Percentiles rank a stretch among this genome's conserved stretches.
phyloP scores from a whole-genome alignment of 1,140 invertebrate genomes.

The Saccostrea cuccullata region DNA sequence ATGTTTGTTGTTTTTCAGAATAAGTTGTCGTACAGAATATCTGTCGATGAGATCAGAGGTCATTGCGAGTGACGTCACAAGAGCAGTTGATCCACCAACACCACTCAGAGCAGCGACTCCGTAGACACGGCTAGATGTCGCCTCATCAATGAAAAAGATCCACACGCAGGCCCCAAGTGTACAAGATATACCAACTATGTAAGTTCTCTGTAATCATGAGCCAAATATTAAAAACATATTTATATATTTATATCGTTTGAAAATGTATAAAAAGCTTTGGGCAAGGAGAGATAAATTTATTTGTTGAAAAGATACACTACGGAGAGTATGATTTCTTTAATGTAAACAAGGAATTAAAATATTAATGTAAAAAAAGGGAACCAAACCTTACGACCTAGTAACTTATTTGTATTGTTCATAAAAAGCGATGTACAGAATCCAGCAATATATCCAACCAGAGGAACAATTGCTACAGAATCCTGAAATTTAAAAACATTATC shows the following conservation, averaged over 20 bases:
- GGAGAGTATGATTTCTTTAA: neutral
- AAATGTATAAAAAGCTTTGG: neutral
- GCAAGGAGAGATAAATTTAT: neutral
- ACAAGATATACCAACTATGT: conserved; percentile 84
- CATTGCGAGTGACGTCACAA: conserved; percentile 92
- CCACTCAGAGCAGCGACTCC: conserved; percentile 83
- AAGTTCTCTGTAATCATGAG: conserved; percentile 81
- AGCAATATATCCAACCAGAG: conserved; percentile 89
- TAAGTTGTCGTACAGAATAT: conserved; percentile 81
- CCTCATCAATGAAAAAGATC: conserved; percentile 80
- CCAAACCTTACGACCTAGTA: conserved; percentile 84
- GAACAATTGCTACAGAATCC: conserved; percentile 89
- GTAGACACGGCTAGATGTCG: conserved; percentile 58
- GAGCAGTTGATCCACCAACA: conserved; percentile 88
- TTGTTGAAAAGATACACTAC: neutral
- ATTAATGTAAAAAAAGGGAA: neutral
- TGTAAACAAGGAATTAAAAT: neutral
- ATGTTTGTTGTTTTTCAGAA: no score
- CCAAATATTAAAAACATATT: neutral
- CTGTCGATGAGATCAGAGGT: conserved; percentile 93
- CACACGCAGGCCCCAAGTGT: conserved; percentile 84
- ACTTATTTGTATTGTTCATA: conserved; percentile 84
- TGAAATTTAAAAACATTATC: conserved; percentile 48
- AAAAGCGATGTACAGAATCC: conserved; percentile 88
- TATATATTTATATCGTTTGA: neutral